A percentile compares a stretch with the other conserved stretches of the same genome.
Conservation (phyloP, 2,888 invertebrate species). For the Tupiocoris notatus region DNA sequence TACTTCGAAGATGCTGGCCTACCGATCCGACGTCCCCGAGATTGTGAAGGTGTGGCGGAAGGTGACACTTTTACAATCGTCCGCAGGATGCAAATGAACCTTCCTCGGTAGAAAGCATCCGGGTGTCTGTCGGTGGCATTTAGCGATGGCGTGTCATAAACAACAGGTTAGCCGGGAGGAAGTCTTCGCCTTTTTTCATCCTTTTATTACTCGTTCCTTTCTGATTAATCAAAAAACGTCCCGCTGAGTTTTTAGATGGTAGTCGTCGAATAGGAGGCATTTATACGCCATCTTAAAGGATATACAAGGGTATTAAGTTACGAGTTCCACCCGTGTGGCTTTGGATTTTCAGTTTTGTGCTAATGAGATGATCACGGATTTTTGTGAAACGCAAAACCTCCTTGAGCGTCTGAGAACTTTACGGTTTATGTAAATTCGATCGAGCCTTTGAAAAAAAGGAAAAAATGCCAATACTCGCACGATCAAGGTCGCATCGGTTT, state of each 20-base stretch:
- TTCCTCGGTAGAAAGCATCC: slow-evolving; percentile 4
- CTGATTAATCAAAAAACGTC: background rate
- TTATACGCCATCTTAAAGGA: background rate
- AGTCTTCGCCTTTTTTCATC: background rate
- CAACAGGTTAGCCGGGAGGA: slow-evolving; percentile 20
- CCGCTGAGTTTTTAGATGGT: background rate
- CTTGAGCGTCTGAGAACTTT: background rate
- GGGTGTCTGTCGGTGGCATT: slow-evolving; percentile 43
- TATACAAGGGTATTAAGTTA: background rate
- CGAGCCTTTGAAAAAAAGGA: too few species aligned
- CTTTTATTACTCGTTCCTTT: background rate
- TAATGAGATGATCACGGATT: background rate
- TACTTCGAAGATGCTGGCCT: background rate
- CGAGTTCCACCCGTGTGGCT: background rate
- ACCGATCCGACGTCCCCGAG: background rate
- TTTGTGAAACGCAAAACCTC: background rate
- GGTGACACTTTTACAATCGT: slow-evolving; percentile 36
- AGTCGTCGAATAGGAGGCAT: background rate
- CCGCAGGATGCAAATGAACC: slow-evolving; percentile 37
- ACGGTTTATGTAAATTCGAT: background rate
- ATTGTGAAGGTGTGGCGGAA: slow-evolving; percentile 35
- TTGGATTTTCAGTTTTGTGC: background rate
- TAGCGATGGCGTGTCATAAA: slow-evolving; percentile 40
- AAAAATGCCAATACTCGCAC: too few species aligned
- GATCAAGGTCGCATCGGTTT: too few species aligned